Evolutionary conservation across 1,140 invertebrate species (phyloP).

Genomic region (Apis dorsata): DNA sequence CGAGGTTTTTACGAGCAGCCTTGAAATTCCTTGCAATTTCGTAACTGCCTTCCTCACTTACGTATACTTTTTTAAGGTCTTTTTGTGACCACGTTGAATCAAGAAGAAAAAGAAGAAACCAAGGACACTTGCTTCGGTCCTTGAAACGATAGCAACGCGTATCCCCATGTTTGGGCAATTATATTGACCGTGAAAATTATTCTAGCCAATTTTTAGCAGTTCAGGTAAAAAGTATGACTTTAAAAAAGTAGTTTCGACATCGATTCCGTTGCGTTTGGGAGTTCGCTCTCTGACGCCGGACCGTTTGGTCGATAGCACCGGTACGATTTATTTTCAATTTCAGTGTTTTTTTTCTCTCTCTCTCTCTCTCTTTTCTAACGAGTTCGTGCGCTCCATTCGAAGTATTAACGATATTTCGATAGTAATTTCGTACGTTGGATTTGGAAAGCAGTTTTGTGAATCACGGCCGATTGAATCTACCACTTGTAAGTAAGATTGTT

Average conservation of each 20-base stretch:
- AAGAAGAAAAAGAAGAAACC: conserved; percentile 7
- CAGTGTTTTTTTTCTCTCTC: no score
- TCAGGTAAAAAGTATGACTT: conserved; percentile 38
- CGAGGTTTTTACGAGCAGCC: conserved; percentile 70
- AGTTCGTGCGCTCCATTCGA: not conserved
- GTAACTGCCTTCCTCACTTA: conserved; percentile 66
- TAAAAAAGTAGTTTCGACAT: not conserved
- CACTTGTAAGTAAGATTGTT: conserved; percentile 1
- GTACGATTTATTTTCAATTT: not conserved
- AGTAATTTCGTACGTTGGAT: not conserved
- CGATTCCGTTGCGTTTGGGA: not conserved
- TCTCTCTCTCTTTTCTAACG: no score
- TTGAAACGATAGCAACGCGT: conserved; percentile 14
- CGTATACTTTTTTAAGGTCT: conserved; percentile 67
- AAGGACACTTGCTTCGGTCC: conserved; percentile 40
- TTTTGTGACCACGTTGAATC: conserved; percentile 33
- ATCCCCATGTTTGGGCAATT: conserved; percentile 33
- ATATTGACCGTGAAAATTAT: conserved; percentile 29
- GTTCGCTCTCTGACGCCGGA: not conserved
- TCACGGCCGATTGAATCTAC: not conserved
- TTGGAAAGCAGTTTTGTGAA: not conserved
- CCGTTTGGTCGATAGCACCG: conserved; percentile 9
- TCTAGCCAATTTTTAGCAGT: not conserved
- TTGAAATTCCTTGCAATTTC: conserved; percentile 73
- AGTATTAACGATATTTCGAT: not conserved